Percentiles rank a stretch among this genome's conserved stretches.
Conservation (phyloP, 2,113 vertebrate genomes). For the Camelus bactrianus region DNA sequence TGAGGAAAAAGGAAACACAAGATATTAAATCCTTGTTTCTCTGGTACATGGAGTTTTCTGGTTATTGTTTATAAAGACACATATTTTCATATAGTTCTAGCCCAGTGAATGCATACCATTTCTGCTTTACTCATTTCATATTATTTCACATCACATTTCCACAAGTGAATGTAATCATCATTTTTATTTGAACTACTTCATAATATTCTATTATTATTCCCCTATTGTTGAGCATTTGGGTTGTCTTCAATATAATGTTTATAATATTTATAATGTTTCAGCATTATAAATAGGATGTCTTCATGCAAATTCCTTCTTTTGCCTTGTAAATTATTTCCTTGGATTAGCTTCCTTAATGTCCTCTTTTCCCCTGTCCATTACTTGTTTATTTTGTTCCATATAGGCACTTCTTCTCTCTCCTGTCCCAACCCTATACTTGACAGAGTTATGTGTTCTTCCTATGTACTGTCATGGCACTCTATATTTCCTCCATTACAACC, state of each 20-base stretch:
- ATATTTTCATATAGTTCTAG: slow-evolving; percentile 32
- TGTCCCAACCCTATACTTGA: background rate
- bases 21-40: background rate
- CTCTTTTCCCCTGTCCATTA: background rate
- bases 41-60: background rate
- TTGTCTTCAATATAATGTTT: background rate
- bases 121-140: slow-evolving; percentile 57
- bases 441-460: background rate
- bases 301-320: slow-evolving; percentile 32
- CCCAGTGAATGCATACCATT: background rate
- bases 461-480: background rate
- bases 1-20: background rate
- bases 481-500: background rate
- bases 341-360: background rate
- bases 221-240: slow-evolving; percentile 56
- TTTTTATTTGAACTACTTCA: slow-evolving; percentile 64
- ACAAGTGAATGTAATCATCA: slow-evolving; percentile 45
- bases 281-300: slow-evolving; percentile 54
- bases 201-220: slow-evolving; percentile 55
- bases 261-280: background rate
- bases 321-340: slow-evolving; percentile 34
- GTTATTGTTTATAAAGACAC: slow-evolving; percentile 26
- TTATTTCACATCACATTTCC: slow-evolving; percentile 51
- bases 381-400: slow-evolving; percentile 8
- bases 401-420: background rate